Base-by-base conservation (phyloP, 1,140 invertebrate genomes). In the Magallana gigas region DNA sequence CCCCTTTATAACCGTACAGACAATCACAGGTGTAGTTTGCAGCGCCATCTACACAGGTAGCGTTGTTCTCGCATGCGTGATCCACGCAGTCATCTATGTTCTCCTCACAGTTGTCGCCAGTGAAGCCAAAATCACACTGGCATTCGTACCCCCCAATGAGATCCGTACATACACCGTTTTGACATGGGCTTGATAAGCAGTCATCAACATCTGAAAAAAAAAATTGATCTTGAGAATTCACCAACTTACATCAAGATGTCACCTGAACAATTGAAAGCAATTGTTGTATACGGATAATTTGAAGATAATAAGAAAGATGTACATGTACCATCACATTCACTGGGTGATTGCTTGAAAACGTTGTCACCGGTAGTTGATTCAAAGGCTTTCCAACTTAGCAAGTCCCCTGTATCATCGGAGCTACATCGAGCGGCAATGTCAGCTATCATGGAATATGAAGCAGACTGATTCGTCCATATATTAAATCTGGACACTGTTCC, bases 21-120 rank as follows among this genome's bases (percentile, higher is more conserved):
- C 92, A 93, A 23, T n/a, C 7, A 88, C 91, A 93, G 0, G 59
- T 68, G 62, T 90, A 91, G 4, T 85, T 90, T 71, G 82, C 82
- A 8, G 86, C 60, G 18, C 60, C 80, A 86, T 91, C 89, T 7
- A 62, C 58, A 89, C 92, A 93, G 7, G 85, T 91, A 57, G 87
- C 92, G 68, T 90, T 89, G 64, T 92, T 91, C 58, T 90, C 85
- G 84, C 92, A 92, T 97, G 96, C 59, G 96, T 95, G 64, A 29
- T 36, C 57, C 7, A 59, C 18, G 85, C 92, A 92, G 8, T 90
- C 87, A 58, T 92, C 85, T 97, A 98, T 98, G 92, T 98, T 97
- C 0, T 98, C 97, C 92, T 98, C 98, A 92, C 98, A 99, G 0
- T 98, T 96, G 91, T 97, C 97, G 1, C 98, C 98, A 0, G 98